A percentile compares a stretch with the other conserved stretches of the same genome.
phyloP scores from a whole-genome alignment of 2,113 vertebrate genomes.

The Pluvialis apricaria region DNA sequence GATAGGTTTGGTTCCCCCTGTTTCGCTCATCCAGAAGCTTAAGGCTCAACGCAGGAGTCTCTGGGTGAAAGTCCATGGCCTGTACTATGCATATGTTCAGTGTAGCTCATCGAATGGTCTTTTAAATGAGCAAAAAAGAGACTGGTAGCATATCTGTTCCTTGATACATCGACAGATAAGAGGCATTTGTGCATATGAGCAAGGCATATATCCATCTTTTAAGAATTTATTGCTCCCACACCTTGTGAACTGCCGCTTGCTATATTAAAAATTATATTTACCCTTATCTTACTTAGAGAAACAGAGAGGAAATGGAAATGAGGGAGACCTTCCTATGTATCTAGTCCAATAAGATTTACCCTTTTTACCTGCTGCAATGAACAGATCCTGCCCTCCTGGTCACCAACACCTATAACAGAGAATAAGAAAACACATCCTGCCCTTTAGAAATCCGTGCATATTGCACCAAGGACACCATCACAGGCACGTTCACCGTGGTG shows the following conservation, averaged over 20 bases:
- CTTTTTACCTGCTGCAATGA: background rate
- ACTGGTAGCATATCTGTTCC: background rate
- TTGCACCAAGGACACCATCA: background rate
- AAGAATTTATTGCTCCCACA: background rate
- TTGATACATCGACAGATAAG: background rate
- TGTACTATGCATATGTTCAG: background rate
- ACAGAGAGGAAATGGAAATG: background rate
- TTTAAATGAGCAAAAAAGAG: background rate
- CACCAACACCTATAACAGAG: fast-evolving
- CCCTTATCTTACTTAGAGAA: background rate
- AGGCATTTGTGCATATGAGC: background rate
- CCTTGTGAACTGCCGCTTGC: background rate
- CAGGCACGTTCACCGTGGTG: background rate
- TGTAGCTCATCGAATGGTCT: background rate
- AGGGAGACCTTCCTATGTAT: background rate
- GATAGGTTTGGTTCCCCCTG: background rate
- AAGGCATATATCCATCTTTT: background rate
- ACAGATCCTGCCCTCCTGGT: background rate
- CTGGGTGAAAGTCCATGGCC: background rate
- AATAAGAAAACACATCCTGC: background rate
- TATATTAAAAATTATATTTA: background rate
- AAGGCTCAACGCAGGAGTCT: background rate
- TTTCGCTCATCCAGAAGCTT: background rate
- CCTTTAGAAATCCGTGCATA: background rate
- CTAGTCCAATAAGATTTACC: background rate